Base-by-base conservation (phyloP, 1,140 invertebrate genomes). In the Trichonephila clavipes region DNA sequence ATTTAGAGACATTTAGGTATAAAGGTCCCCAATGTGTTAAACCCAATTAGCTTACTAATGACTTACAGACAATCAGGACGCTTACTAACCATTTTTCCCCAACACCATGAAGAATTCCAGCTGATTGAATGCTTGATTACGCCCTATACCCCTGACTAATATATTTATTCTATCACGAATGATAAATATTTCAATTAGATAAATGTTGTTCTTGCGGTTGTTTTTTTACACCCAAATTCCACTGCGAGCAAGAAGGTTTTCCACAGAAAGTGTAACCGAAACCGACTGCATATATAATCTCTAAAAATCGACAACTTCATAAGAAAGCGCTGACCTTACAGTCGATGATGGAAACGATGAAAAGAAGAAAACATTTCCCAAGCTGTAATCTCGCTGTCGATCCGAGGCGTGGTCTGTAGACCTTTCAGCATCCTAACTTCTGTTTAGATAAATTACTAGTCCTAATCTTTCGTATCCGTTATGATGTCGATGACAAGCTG, bases 381-480 rank as follows among this genome's bases (percentile, higher is more conserved):
- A 40, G 34, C 86, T 28, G 10, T 58, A 88, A 88, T 77, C 59
- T 88, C 86, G 21, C 14, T 61, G 40, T 58, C 61, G 28, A 21
- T 64, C 59, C 44, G 16, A 24, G 81, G 90, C 81, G 90, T 92
- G 90, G 90, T 66, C 81, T 40, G 58, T 85, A 21, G 59, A 10
- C 58, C 81, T 92, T 85, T 92, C 90, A 92, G 21, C 90, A 28
- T n/a, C 21, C 81, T 85, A 92, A 92, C 90, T 92, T 92, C 90
- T 92, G 90, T 92, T 92, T 92, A 72, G 81, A 83, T 83, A 92
- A 92, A 92, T 92, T 92, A 92, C 59, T 59, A 66, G 28, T 6
- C 82, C 61, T 85, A 92, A 90, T 90, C 89, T 92, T 59, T 64
- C 34, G 44, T 14, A 64, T 85, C 90, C 58, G 90, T 85, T 92